Conservation (phyloP, 2,888 invertebrate species). For the Smittia sp. region DNA sequence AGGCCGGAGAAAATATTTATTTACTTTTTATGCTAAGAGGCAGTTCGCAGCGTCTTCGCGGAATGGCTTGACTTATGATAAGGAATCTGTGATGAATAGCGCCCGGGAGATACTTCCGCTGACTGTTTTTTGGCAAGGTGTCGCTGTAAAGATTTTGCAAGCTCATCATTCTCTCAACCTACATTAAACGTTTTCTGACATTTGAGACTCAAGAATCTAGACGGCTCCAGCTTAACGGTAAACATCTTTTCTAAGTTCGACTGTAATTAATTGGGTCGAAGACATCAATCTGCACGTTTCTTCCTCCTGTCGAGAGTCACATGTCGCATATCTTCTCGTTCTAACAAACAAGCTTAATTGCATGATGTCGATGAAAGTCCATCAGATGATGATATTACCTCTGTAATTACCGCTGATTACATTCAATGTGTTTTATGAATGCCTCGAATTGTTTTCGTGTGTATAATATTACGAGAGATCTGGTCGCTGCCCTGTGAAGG, state of each 20-base stretch:
- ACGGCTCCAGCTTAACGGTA: no score
- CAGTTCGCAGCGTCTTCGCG: conserved; percentile 25
- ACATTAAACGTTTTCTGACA: no score
- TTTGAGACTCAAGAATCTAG: no score
- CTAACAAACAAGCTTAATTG: conserved; percentile 5
- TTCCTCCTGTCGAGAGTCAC: not conserved
- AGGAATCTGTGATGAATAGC: conserved; percentile 6
- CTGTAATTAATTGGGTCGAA: not conserved
- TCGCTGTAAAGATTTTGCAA: not conserved
- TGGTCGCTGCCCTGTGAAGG: not conserved
- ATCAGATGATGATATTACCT: not conserved
- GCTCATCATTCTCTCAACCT: not conserved
- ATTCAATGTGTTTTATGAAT: not conserved
- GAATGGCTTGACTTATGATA: conserved; percentile 17
- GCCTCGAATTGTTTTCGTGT: not conserved
- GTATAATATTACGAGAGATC: not conserved
- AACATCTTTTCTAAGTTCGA: not conserved
- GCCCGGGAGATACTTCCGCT: not conserved
- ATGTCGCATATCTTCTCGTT: not conserved
- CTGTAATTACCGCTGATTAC: not conserved
- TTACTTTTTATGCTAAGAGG: conserved; percentile 33
- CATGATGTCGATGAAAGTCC: not conserved
- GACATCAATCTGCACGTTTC: not conserved
- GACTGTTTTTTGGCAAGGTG: not conserved
- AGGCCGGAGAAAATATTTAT: conserved; percentile 18